These are phyloP conservation scores for Hirtodrosophila trivittata DNA, from an alignment of 2,888 invertebrate species.

Conservation along the genomic window DNA sequence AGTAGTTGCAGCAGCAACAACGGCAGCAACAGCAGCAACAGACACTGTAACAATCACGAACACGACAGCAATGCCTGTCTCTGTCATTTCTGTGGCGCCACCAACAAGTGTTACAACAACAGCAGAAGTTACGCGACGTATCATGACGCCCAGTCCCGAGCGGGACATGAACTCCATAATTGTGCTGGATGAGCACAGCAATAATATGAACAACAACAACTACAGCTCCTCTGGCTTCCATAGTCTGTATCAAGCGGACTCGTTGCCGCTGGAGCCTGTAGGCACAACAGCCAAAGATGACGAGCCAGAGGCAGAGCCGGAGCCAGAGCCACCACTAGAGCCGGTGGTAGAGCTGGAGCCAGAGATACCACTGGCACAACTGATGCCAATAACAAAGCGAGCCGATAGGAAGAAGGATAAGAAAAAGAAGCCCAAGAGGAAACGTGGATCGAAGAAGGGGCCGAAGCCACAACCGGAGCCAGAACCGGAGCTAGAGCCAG, in stretches of 20 bases:
- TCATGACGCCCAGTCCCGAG: conserved; percentile 29
- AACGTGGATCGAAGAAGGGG: neutral
- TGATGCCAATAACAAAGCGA: neutral
- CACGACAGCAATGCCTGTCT: conserved; percentile 53
- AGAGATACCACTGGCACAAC: neutral
- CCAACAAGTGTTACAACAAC: conserved; percentile 18
- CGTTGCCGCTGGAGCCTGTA: conserved; percentile 7
- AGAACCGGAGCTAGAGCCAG: neutral
- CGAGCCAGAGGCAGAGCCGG: neutral
- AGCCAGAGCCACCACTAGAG: neutral
- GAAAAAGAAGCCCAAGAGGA: neutral
- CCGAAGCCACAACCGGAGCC: neutral
- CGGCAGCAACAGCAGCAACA: conserved; percentile 2
- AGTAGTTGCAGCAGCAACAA: neutral
- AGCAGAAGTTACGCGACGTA: conserved; percentile 15
- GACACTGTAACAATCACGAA: neutral
- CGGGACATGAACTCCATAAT: conserved; percentile 34
- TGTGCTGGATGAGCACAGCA: conserved; percentile 70
- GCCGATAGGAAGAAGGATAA: neutral
- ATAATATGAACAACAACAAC: conserved; percentile 66
- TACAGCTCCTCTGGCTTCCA: conserved; percentile 81
- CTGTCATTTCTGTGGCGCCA: conserved; percentile 66
- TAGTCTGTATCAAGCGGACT: conserved; percentile 71
- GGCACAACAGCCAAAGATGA: neutral
- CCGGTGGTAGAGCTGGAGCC: conserved; percentile 1